phyloP scores from a whole-genome alignment of 2,113 vertebrate species.

The Sebastes schlegelii region DNA sequence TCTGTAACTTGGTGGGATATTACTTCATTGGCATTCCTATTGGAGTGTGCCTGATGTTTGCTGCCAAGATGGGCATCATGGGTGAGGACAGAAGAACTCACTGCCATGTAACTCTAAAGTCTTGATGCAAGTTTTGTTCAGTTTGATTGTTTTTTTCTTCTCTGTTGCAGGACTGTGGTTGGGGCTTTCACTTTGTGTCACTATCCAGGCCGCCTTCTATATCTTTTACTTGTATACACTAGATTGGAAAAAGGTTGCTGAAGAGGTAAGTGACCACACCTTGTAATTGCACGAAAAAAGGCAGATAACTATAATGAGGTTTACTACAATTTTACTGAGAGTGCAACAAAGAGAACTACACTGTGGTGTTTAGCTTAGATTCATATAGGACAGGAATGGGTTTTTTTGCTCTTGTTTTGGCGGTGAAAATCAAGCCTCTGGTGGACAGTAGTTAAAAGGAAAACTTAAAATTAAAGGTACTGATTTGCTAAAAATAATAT shows the following conservation, averaged over 20 bases:
- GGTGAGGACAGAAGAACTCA: neutral
- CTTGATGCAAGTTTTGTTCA: neutral
- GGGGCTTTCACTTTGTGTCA: neutral
- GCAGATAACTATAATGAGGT: neutral
- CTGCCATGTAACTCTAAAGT: neutral
- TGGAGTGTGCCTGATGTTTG: too few relatives aligned
- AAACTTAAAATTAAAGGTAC: neutral
- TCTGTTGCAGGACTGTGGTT: neutral
- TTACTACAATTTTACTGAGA: neutral
- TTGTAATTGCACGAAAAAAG: neutral
- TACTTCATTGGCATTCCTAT: too few relatives aligned
- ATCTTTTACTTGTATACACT: neutral
- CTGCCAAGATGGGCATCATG: too few relatives aligned
- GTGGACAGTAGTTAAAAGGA: too few relatives aligned
- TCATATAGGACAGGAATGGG: neutral
- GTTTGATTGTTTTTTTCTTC: too few relatives aligned
- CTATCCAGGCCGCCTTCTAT: neutral
- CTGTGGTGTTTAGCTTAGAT: neutral
- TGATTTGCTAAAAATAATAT: neutral
- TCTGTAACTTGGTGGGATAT: slow-evolving; percentile 9
- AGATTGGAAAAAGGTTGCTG: neutral
- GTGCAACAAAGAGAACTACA: neutral
- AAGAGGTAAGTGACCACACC: neutral
- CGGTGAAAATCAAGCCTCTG: too few relatives aligned
- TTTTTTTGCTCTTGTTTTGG: too few relatives aligned